Percentiles rank a stretch among this genome's conserved stretches.
phyloP scores from a whole-genome alignment of 37 sponge, comb jelly and placozoan species.

The Halichondria panicea region DNA sequence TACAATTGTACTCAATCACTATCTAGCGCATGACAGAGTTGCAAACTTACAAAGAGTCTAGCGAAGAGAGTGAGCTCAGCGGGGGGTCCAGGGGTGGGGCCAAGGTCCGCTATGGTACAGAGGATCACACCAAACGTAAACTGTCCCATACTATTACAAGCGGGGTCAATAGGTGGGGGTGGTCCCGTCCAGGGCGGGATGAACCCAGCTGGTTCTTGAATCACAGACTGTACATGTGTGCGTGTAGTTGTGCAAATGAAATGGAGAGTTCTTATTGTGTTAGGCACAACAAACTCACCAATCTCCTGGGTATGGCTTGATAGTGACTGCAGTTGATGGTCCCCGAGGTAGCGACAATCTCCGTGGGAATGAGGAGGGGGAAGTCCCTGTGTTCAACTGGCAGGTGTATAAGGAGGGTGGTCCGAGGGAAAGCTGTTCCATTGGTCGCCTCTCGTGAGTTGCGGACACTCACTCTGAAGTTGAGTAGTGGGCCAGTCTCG shows the following conservation, averaged over 20 bases:
- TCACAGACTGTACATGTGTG: not conserved
- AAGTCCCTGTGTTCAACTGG: not conserved
- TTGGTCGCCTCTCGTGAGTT: not conserved
- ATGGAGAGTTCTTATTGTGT: not conserved
- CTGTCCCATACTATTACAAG: conserved; percentile 4
- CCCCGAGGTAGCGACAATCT: not conserved
- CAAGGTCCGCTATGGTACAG: conserved; percentile 20
- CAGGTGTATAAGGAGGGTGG: conserved; percentile 18
- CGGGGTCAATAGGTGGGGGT: not conserved
- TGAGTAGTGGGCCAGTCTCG: conserved; percentile 16
- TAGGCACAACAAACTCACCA: conserved; percentile 22
- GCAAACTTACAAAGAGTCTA: conserved; percentile 33
- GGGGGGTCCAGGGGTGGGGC: conserved; percentile 6
- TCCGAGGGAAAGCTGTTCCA: conserved; percentile 29
- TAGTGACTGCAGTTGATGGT: conserved; percentile 33
- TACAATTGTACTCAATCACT: not conserved
- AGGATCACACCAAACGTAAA: conserved; percentile 22
- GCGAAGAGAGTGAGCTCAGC: conserved; percentile 20
- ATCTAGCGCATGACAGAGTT: not conserved
- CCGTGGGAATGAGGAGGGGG: conserved; percentile 21
- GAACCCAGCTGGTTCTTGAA: conserved; percentile 5
- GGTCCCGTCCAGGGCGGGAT: conserved; percentile 9
- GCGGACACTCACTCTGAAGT: not conserved
- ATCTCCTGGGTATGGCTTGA: conserved; percentile 9
- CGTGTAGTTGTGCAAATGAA: not conserved